Base-by-base conservation (phyloP, 1,140 invertebrate species). In the Aradophagus sp. region DNA sequence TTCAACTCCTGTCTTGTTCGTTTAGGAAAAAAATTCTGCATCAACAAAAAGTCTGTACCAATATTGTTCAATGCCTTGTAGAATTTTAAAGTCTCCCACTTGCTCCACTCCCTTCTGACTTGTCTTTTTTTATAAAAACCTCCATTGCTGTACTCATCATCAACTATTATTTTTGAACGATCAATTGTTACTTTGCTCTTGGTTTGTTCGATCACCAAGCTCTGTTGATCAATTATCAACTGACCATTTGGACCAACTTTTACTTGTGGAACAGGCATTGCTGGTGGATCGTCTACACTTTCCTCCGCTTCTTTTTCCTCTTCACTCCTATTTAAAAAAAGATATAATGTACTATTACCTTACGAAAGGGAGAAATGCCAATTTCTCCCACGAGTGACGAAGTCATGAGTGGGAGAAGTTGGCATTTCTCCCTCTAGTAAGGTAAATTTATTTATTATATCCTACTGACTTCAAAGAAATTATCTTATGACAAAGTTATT, bases 11-110 rank as follows among this genome's bases (percentile, higher is more conserved):
- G 83, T 2, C 95, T 84, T 1, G 89, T 90, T 47, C 95, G 87
- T 36, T 90, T 89, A 0, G 92, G 91, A 82, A 97, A 96, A n/a
- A 96, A 84, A 39, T 89, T 88, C 45, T 90, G 86, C 94, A 97
- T 97, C 10, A 97, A 78, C 0, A 93, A 90, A 82, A 97, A 97
- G 86, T 97, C 95, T 0, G 95, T 95, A 0, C 96, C 95, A 44
- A 96, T 88, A 7, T 89, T 91, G 73, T 92, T 94, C 8, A 97
- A 84, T n/a, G 94, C 94, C 76, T 90, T 89, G 81, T 96, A 97
- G 82, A 97, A 97, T 65, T 90, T 90, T 1, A 94, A 84, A 0
- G 95, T 97, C 79, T 96, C 94, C 27, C 86, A 86, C 23, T 88
- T 84, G 4, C 81, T 82, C 91, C 92, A 93, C 6, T 91, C 89